Evolutionary conservation across 2,113 vertebrate genomes (phyloP), one percentile per base, ranked within the genome.

Genomic region (Pampusana beccarii): DNA sequence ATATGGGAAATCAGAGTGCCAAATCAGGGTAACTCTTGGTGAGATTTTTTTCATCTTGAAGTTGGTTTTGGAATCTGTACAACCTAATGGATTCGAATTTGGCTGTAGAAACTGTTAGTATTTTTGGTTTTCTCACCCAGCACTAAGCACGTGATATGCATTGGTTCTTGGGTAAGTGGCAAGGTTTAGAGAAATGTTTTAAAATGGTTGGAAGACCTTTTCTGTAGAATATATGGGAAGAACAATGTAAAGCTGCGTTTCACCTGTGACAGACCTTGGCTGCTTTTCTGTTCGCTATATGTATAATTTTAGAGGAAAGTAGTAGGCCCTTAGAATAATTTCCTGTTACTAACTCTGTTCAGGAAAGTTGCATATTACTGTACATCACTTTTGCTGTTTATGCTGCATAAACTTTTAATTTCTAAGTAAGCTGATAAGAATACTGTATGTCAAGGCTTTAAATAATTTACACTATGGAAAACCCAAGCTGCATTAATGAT

Each of bases 1-100:
- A 73, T 81, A 34, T 48, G 75, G 67, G 58, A 95, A 97, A 92
- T 94, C 62, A 87, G 90, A 86, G 40, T 83, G 65, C 28, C 12
- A 17, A 29, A 10, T 50, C 67, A 73, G n/a, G 21, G 13, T 61
- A 33, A 36, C 4, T 2, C 5, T 44, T 62, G 65, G 17, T 56
- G 16, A 58, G 9, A 3, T 5, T 33, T 67, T 53, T 71, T 57
- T 69, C 21, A 36, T 34, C 10, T 36, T 74, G 6, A 54, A 48
- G 4, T 54, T 67, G 3, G 2, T 33, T 58, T 85, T 73, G 38
- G 11, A 42, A 42, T 58, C 26, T 17, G 11, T 67, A 38, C 16
- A 23, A 19, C 5, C 31, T 36, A n/a, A 42, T 69, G 18, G 44
- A 46, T 46, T 46, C 44, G 17, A 18, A 10, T 46, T 46, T 18